Base-by-base conservation (phyloP, 2,113 vertebrate species). In the Larimichthys polyactis region DNA sequence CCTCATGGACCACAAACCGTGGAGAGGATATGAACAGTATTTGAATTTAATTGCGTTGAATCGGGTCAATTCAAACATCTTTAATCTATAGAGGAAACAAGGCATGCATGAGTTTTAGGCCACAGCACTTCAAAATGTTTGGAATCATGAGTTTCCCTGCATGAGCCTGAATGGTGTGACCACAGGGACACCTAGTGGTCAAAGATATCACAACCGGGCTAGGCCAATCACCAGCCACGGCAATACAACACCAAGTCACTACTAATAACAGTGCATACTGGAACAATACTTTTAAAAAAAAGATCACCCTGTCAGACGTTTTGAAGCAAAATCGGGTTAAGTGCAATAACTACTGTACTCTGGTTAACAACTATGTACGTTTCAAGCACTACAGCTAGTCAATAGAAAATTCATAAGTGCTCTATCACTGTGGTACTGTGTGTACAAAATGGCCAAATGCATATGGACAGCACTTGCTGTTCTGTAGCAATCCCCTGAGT, bases 401-500 rank as follows among this genome's bases (percentile, higher is more conserved):
- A 52, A 51, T 89, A 85, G 55, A 90, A 86, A 90, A 88, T 27
- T 65, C 71, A 79, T 44, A 78, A 79, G 67, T 85, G 71, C 67
- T 80, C 76, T 67, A 77, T 83, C 55, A 59, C 60, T 40, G 52
- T 54, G 22, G 55, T 79, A 46, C 48, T 75, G 60, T 43, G 65
- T 73, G 72, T 91, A 90, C 44, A 91, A 89, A 94, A 91, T 16
- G 70, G 46, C 54, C 64, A 80, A 67, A 86, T 55, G 51, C 48
- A 79, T 57, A 49, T 63, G 51, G 64, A 79, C 83, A 87, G 78
- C 64, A 72, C 80, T 82, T 32, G 68, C 69, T 72, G 70, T 79
- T 78, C 70, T 78, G 52, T 70, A 73, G 72, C 67, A 84, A 79
- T 71, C 74, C 91, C 93, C 93, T 94, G 93, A 94, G 93, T 90